These are phyloP conservation scores for Tretioscincus oriximinensis DNA, from an alignment of 2,113 vertebrate species.

Conservation along the genomic window DNA sequence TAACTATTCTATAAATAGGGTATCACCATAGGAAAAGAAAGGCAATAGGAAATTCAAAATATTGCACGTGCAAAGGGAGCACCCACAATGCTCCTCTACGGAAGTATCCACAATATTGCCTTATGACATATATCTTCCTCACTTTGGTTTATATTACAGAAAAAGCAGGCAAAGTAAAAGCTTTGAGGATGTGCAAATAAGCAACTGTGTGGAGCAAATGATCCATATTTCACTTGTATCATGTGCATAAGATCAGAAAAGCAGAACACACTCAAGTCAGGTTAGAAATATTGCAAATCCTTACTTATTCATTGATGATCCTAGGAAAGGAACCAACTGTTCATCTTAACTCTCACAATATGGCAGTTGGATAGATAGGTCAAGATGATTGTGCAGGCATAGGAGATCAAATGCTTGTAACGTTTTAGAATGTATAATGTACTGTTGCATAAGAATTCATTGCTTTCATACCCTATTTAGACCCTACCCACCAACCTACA, in stretches of 20 bases:
- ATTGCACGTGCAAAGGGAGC: too few relatives aligned
- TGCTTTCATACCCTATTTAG: too few relatives aligned
- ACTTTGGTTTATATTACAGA: not conserved
- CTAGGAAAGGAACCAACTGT: not conserved
- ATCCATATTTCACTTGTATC: too few relatives aligned
- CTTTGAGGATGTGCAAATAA: too few relatives aligned
- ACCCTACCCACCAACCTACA: too few relatives aligned
- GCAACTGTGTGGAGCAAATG: too few relatives aligned
- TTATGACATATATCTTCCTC: not conserved
- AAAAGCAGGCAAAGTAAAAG: too few relatives aligned
- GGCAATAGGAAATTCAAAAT: too few relatives aligned
- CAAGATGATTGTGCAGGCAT: not conserved
- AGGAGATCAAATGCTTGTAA: not conserved
- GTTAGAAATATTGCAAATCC: too few relatives aligned
- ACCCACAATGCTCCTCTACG: too few relatives aligned
- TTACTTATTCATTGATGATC: not conserved
- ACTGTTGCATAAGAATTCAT: too few relatives aligned
- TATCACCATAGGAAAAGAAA: not conserved
- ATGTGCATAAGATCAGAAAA: too few relatives aligned
- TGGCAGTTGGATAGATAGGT: not conserved
- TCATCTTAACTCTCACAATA: not conserved
- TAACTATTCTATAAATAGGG: not conserved
- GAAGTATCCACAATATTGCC: not conserved
- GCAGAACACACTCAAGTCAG: constrained; percentile 4
- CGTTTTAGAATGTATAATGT: not conserved